A percentile compares a stretch with the other conserved stretches of the same genome.
Conservation (phyloP, 2,797 vertebrate species). For the Centropyge bicolor region DNA sequence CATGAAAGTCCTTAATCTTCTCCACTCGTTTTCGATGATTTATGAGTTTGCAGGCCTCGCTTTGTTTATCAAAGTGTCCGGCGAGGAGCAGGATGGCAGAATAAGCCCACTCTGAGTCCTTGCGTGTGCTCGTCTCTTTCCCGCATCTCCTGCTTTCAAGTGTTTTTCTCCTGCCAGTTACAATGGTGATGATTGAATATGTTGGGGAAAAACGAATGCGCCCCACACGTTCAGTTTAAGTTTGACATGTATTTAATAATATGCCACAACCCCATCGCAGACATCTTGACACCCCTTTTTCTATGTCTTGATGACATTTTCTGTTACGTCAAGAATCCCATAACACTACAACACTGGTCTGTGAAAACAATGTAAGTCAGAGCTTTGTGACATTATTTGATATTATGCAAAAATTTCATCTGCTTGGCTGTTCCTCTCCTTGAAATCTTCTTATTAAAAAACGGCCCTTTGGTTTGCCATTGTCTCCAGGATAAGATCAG, state of each 20-base stretch:
- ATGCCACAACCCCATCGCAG: conserved; percentile 43
- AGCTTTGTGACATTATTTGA: conserved; percentile 41
- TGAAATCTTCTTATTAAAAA: conserved; percentile 46
- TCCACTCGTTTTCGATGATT: conserved; percentile 73
- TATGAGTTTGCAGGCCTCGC: conserved; percentile 64
- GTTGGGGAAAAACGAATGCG: conserved; percentile 38
- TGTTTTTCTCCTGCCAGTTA: conserved; percentile 57
- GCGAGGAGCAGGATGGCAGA: conserved; percentile 49
- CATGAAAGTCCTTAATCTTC: conserved; percentile 67
- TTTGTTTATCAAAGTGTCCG: conserved; percentile 72
- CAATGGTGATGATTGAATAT: conserved; percentile 59
- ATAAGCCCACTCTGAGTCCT: conserved; percentile 40
- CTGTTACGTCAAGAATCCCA: conserved; percentile 49
- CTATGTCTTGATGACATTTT: conserved; percentile 65
- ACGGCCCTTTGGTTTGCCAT: conserved; percentile 29
- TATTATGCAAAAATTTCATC: conserved; percentile 30
- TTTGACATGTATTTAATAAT: conserved; percentile 67
- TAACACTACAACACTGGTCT: conserved; percentile 26
- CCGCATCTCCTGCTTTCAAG: conserved; percentile 19
- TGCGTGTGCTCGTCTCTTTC: conserved; percentile 15
- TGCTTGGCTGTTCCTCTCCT: conserved; percentile 19
- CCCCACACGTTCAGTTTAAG: conserved; percentile 51
- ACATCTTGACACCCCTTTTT: conserved; percentile 63
- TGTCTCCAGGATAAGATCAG: conserved; percentile 56
- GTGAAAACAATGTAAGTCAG: conserved; percentile 21